phyloP scores from a whole-genome alignment of 2,797 vertebrate species.

The Paramormyrops hopkinsi region DNA sequence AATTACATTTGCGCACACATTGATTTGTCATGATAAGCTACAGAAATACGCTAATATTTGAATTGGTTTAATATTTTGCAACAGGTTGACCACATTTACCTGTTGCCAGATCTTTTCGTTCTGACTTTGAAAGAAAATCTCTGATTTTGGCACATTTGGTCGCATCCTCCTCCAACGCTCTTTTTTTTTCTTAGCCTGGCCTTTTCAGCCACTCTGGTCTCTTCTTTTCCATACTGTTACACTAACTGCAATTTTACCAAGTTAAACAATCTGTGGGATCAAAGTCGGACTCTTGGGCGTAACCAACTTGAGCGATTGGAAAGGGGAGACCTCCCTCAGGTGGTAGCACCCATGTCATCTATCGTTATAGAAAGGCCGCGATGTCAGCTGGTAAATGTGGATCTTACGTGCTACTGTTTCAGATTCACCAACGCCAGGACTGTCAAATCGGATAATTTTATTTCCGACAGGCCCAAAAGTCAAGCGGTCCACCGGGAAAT shows the following conservation, averaged over 20 bases:
- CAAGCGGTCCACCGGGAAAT: not conserved
- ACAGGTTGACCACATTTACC: too few species aligned
- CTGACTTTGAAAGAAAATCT: too few species aligned
- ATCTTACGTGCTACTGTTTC: not conserved
- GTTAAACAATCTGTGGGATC: not conserved
- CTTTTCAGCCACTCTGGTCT: not conserved
- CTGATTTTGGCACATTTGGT: too few species aligned
- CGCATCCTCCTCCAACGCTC: not conserved
- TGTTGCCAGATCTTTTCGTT: too few species aligned
- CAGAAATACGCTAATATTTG: not conserved
- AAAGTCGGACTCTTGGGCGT: not conserved
- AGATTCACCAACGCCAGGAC: not conserved
- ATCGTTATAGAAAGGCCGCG: too few species aligned
- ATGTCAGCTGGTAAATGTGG: too few species aligned
- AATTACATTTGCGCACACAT: not conserved
- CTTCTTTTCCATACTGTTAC: not conserved
- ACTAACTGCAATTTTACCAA: not conserved
- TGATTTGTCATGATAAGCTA: not conserved
- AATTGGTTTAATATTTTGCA: not conserved
- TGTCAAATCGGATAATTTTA: not conserved
- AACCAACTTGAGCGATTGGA: not conserved
- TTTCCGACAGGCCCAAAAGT: not conserved
- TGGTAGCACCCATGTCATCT: too few species aligned
- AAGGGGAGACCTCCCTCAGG: not conserved
- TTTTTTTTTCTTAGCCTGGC: not conserved